Conservation (phyloP, 2,797 vertebrate genomes). For the Mormyrus proboscirostris region DNA sequence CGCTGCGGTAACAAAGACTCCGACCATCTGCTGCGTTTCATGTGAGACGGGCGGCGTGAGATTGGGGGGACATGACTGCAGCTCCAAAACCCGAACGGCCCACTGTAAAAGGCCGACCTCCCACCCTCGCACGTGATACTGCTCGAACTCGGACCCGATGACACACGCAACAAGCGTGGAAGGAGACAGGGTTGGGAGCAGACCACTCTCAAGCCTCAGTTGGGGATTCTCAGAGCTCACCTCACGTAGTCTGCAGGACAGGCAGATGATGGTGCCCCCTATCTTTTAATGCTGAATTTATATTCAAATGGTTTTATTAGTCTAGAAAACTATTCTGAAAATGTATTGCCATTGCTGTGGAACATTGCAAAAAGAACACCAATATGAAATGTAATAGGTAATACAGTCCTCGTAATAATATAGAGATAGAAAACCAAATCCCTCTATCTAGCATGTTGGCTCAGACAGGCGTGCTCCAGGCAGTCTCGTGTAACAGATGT, state of each 20-base stretch:
- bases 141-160: neutral
- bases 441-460: neutral
- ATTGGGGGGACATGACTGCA: conserved; percentile 57
- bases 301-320: neutral
- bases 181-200: neutral
- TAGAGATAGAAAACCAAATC: neutral
- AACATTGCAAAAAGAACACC: neutral
- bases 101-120: neutral
- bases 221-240: neutral
- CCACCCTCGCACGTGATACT: neutral
- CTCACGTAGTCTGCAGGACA: neutral
- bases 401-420: neutral
- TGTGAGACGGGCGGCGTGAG: conserved; percentile 61
- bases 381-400: neutral
- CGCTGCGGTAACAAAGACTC: conserved; percentile 44
- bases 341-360: neutral
- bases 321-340: neutral
- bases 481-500: neutral
- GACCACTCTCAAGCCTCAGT: neutral
- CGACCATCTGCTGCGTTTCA: conserved; percentile 56
- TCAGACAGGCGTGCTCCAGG: neutral
- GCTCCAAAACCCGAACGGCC: neutral
- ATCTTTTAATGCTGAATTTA: neutral
- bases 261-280: neutral
- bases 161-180: neutral